Evolutionary conservation across 2,888 invertebrate genomes (phyloP).

Genomic region (Nephrotoma flavescens): DNA sequence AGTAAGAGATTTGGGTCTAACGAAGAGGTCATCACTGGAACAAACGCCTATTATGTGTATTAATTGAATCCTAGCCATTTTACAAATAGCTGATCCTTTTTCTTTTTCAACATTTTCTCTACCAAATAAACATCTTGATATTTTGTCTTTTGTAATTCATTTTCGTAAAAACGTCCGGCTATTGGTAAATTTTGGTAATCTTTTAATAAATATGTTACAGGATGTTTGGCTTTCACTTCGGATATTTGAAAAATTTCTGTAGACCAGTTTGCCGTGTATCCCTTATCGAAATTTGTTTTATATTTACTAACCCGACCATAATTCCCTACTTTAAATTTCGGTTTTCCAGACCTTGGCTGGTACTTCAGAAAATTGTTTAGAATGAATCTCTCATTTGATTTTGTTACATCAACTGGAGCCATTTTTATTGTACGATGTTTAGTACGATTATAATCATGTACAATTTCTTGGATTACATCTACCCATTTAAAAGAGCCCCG

Average conservation of each 20-base stretch:
- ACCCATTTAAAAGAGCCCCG: not conserved
- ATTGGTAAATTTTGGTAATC: conserved; percentile 7
- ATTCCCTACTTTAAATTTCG: too few species aligned
- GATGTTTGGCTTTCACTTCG: too few species aligned
- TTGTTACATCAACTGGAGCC: conserved; percentile 19
- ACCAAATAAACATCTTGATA: conserved; percentile 17
- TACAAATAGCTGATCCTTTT: not conserved
- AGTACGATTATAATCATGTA: not conserved
- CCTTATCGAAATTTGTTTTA: too few species aligned
- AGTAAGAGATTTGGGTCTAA: too few species aligned
- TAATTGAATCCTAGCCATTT: too few species aligned
- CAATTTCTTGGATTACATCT: not conserved
- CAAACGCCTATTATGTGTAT: too few species aligned
- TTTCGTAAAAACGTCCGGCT: conserved; percentile 16
- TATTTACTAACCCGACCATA: too few species aligned
- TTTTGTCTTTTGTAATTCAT: conserved; percentile 16
- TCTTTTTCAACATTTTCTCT: conserved; percentile 16
- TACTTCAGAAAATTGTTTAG: conserved; percentile 15
- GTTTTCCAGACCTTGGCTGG: too few species aligned
- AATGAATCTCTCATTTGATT: conserved; percentile 17
- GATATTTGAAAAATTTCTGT: too few species aligned
- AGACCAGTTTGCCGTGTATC: too few species aligned
- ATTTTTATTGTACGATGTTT: conserved; percentile 22
- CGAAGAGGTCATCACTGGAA: too few species aligned
- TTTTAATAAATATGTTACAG: too few species aligned